These are phyloP conservation scores for Brachypalpus laphriformis DNA, from an alignment of 2,888 invertebrate genomes.

Conservation along the genomic window DNA sequence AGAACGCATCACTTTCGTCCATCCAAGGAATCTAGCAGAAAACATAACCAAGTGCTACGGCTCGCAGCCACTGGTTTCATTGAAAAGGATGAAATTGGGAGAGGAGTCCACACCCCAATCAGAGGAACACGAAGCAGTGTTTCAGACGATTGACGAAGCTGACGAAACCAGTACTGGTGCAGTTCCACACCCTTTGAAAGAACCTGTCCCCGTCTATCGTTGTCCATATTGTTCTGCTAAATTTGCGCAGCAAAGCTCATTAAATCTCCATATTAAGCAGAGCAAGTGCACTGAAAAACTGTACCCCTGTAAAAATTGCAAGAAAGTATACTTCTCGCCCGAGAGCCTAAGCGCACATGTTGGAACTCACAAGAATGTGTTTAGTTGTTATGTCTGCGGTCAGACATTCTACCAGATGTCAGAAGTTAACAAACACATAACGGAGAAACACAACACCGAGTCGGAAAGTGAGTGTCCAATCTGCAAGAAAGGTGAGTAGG, in stretches of 20 bases:
- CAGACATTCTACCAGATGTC: constrained; percentile 82
- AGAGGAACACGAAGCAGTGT: constrained; percentile 46
- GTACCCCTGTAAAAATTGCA: constrained; percentile 83
- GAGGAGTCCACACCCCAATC: background rate
- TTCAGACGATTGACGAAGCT: constrained; percentile 81
- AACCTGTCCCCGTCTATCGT: too few species aligned
- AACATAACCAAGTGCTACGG: constrained; percentile 81
- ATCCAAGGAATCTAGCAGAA: constrained; percentile 82
- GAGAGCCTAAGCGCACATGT: constrained; percentile 85
- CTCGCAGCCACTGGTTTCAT: background rate
- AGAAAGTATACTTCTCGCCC: constrained; percentile 84
- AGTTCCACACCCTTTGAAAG: too few species aligned
- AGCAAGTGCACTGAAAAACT: constrained; percentile 83
- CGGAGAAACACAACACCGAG: constrained; percentile 82
- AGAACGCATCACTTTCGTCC: constrained; percentile 78
- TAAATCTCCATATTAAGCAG: constrained; percentile 80
- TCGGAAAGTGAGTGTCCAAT: constrained; percentile 84
- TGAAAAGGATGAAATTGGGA: too few species aligned
- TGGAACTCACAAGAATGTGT: constrained; percentile 76
- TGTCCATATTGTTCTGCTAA: constrained; percentile 81
- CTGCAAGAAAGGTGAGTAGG: constrained; percentile 79
- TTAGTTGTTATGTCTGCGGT: constrained; percentile 81
- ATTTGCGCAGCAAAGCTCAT: constrained; percentile 79
- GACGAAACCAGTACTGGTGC: too few species aligned
- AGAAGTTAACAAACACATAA: constrained; percentile 83